Evolutionary conservation across 2,113 vertebrate genomes (phyloP), one percentile per base, ranked within the genome.

Genomic region (Thunnus maccoyii): DNA sequence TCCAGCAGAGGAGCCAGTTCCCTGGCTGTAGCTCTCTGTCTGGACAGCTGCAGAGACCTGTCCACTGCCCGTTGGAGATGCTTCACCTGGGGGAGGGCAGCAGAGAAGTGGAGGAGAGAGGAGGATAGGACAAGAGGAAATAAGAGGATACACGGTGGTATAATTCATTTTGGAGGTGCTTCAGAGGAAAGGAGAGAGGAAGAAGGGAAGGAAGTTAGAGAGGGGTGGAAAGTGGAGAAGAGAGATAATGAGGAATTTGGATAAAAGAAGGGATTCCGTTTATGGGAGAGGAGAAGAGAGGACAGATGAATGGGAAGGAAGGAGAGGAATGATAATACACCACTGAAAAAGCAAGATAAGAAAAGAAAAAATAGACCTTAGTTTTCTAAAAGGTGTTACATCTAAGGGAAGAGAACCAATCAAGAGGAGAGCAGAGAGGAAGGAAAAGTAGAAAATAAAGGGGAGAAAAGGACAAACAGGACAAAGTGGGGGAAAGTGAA

Each of bases 51-150:
- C 78, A 99, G 93, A 0, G 97, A 98, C 77, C 95, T 93, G 72
- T 99, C 98, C 7, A 99, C 98, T 0, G 97, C 98, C 79, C 97
- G 96, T 93, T 99, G 98, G 79, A 99, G 94, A 85, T 99, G 97
- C 92, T 97, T 97, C 88, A 99, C 97, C 93, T 94, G 47, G 30
- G 12, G 20, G 60, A 65, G 17, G 13, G 64, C 54, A 50, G 2
- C 3, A 44, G 18, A 17, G 17, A 73, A 5, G 22, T 14, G 13
- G 10, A 50, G 41, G 55, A 3, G 18, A 56, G 22, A 72, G 16
- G 11, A 69, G 12, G n/a, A 25, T 16, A 65, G 9, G 27, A 44
- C 1, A 54, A 20, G 27, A 60, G 4, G 20, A 15, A 9, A 47
- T 9, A 32, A 62, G 5, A 63, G 15, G 15, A 67, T 36, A 13